Conservation (phyloP, 2,888 invertebrate species). For the Phymatocera aterrima region DNA sequence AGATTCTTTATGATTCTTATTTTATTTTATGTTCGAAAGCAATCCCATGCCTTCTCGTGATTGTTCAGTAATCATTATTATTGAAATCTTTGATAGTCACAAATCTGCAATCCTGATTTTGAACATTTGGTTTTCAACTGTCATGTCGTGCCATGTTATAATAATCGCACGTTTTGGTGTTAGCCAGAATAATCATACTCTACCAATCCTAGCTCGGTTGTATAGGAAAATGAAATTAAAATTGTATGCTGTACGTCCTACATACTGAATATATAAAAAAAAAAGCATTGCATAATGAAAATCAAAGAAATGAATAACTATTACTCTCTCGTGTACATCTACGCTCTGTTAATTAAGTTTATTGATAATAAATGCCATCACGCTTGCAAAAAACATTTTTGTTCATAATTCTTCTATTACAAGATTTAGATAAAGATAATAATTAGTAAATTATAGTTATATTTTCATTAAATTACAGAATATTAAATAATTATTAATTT, state of each 20-base stretch:
- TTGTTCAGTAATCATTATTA: neutral
- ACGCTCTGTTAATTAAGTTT: slow-evolving; percentile 74
- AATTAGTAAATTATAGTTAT: neutral
- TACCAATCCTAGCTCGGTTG: slow-evolving; percentile 64
- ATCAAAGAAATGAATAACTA: slow-evolving; percentile 66
- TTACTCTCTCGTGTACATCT: slow-evolving; percentile 73
- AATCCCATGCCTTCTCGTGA: no score
- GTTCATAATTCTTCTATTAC: slow-evolving; percentile 51
- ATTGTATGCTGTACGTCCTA: slow-evolving; percentile 69
- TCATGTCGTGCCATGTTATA: neutral
- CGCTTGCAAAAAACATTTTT: slow-evolving; percentile 69
- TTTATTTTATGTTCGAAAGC: neutral
- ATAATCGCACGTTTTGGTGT: neutral
- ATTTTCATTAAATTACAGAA: slow-evolving; percentile 26
- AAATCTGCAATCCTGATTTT: neutral
- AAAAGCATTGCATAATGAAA: slow-evolving; percentile 65
- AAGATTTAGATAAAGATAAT: slow-evolving; percentile 2
- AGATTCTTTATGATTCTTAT: neutral
- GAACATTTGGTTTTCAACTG: neutral
- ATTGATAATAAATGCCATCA: slow-evolving; percentile 75
- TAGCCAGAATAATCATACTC: slow-evolving; percentile 48
- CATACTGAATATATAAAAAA: slow-evolving; percentile 61
- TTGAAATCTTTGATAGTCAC: neutral
- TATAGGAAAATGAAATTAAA: slow-evolving; percentile 58
- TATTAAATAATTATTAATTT: neutral